phyloP scores from a whole-genome alignment of 2,113 vertebrate species.

The Trematomus loennbergii region DNA sequence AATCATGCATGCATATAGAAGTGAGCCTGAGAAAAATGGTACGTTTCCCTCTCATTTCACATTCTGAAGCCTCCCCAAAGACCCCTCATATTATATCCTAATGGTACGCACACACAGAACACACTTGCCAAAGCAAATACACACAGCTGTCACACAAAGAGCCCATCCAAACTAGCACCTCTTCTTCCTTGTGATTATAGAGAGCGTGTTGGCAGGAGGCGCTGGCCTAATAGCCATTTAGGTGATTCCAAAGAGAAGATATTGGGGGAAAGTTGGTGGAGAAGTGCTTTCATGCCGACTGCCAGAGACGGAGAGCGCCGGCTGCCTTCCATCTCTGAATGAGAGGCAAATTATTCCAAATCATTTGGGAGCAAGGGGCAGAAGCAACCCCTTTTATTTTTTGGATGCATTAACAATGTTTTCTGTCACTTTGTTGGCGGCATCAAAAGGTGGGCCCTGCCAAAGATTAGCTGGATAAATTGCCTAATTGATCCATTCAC shows the following conservation, averaged over 20 bases:
- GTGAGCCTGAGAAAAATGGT: slow-evolving; percentile 12
- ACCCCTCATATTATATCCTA: slow-evolving; percentile 55
- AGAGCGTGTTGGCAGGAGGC: slow-evolving; percentile 77
- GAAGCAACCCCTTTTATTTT: slow-evolving; percentile 76
- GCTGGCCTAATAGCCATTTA: slow-evolving; percentile 82
- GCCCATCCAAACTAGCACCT: slow-evolving; percentile 77
- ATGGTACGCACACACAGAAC: slow-evolving; percentile 53
- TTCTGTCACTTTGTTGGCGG: slow-evolving; percentile 80
- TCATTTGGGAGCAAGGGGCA: slow-evolving; percentile 78
- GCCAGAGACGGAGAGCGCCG: slow-evolving; percentile 77
- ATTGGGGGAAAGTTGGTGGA: slow-evolving; percentile 83
- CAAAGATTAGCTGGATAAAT: slow-evolving; percentile 82
- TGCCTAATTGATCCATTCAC: slow-evolving; percentile 86
- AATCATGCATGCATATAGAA: slow-evolving; percentile 6
- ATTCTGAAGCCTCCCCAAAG: slow-evolving; percentile 49
- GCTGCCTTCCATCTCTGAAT: slow-evolving; percentile 82
- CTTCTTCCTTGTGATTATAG: slow-evolving; percentile 79
- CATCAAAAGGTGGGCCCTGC: slow-evolving; percentile 73
- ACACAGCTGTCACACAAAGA: slow-evolving; percentile 78
- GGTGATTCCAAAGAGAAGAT: slow-evolving; percentile 82
- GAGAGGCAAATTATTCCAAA: slow-evolving; percentile 82
- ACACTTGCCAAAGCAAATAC: slow-evolving; percentile 66
- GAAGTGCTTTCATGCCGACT: slow-evolving; percentile 81
- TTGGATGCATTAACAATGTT: slow-evolving; percentile 85
- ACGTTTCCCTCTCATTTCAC: slow-evolving; percentile 43